Percentiles rank a stretch among this genome's conserved stretches.
Conservation (phyloP, 2,113 vertebrate species). For the Melanerpes aurifrons region DNA sequence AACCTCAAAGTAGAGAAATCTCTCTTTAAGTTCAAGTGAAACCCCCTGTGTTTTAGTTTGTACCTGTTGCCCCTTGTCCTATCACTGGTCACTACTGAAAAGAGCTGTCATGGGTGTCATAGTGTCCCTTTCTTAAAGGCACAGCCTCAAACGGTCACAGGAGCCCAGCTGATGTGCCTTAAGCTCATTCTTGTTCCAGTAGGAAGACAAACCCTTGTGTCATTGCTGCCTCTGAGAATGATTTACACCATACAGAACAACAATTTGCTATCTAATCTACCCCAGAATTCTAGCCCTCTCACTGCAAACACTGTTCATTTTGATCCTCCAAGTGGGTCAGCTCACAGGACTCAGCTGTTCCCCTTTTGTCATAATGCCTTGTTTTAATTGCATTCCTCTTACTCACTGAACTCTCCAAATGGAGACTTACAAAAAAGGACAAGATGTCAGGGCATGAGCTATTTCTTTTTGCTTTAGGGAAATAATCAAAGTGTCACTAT, state of each 20-base stretch:
- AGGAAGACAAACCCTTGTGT: constrained; percentile 69
- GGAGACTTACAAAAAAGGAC: constrained; percentile 68
- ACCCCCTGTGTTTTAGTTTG: too few species aligned
- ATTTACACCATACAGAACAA: constrained; percentile 64
- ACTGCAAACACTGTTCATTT: constrained; percentile 65
- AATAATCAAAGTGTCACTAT: constrained; percentile 41
- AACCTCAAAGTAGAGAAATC: too few species aligned
- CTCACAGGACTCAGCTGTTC: constrained; percentile 65
- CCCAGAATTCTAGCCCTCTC: constrained; percentile 73
- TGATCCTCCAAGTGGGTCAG: constrained; percentile 72
- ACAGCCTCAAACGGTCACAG: too few species aligned
- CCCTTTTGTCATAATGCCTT: constrained; percentile 65
- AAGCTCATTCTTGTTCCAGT: constrained; percentile 39
- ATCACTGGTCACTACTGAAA: too few species aligned
- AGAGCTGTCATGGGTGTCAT: too few species aligned
- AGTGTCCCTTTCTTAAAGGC: too few species aligned
- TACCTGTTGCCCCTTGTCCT: too few species aligned
- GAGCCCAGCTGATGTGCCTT: neutral
- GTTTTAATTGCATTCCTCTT: constrained; percentile 73
- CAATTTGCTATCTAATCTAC: constrained; percentile 76
- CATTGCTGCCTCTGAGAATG: constrained; percentile 59
- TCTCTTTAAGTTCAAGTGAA: too few species aligned
- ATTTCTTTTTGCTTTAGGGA: constrained; percentile 60
- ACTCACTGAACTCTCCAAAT: constrained; percentile 66
- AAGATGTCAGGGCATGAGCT: constrained; percentile 69